Evolutionary conservation across 1,140 invertebrate genomes (phyloP).

Genomic region (Drosophila gunungcola): DNA sequence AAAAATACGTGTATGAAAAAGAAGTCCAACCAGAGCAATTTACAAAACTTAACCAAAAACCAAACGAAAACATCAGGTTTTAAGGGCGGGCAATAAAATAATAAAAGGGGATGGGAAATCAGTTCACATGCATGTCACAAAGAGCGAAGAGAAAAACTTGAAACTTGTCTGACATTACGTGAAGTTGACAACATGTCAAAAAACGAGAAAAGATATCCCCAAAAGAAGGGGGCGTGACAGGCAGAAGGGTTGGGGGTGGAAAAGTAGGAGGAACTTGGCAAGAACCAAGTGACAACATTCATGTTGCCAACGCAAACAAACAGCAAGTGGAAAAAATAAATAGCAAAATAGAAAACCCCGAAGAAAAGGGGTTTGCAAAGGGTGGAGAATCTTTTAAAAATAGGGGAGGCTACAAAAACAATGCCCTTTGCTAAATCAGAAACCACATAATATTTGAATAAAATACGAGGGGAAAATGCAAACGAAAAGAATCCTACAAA

Average conservation of each 20-base stretch:
- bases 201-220: slow-evolving; percentile 77
- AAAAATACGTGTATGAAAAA: neutral
- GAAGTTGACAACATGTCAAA: slow-evolving; percentile 81
- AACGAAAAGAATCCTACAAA: slow-evolving; percentile 4
- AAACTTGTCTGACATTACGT: slow-evolving; percentile 79
- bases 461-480: slow-evolving; percentile 30
- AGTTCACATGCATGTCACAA: slow-evolving; percentile 66
- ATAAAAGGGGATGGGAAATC: neutral
- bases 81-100: neutral
- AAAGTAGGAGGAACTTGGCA: slow-evolving; percentile 55
- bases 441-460: slow-evolving; percentile 76
- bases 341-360: neutral
- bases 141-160: slow-evolving; percentile 59
- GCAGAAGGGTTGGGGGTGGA: neutral
- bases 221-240: slow-evolving; percentile 34
- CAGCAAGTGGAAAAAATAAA: slow-evolving; percentile 30
- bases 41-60: slow-evolving; percentile 40
- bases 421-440: slow-evolving; percentile 53
- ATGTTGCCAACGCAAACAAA: slow-evolving; percentile 81
- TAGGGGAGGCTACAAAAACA: slow-evolving; percentile 7
- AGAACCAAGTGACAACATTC: slow-evolving; percentile 77
- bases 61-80: slow-evolving; percentile 3
- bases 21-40: neutral
- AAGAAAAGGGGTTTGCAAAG: slow-evolving; percentile 5
- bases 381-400: neutral